Percentiles rank a stretch among this genome's conserved stretches.
phyloP scores from a whole-genome alignment of 2,888 invertebrate genomes.

The Drosophila leonis region DNA sequence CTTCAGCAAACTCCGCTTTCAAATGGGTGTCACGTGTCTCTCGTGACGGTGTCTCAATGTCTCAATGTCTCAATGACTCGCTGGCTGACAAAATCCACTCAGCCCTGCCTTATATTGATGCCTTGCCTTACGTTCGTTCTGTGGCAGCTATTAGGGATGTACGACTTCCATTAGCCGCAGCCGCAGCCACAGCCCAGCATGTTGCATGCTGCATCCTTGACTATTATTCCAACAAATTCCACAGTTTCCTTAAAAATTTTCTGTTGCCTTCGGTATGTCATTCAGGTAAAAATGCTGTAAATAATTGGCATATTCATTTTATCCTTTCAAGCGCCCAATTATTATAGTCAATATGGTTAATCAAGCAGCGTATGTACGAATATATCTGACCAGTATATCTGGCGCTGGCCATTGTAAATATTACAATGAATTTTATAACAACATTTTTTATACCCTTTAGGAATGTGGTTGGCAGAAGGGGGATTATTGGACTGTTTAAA shows the following conservation, averaged over 20 bases:
- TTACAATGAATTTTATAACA: conserved; percentile 15
- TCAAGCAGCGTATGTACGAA: no score
- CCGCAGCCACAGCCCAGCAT: conserved; percentile 12
- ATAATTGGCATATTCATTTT: conserved; percentile 45
- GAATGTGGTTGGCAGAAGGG: fast-evolving
- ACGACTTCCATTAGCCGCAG: conserved; percentile 25
- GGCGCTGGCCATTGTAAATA: neutral
- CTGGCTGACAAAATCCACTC: conserved; percentile 32
- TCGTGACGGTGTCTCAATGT: conserved; percentile 35
- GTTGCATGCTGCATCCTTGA: conserved; percentile 19
- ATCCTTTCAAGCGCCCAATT: conserved; percentile 26
- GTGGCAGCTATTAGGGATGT: conserved; percentile 37
- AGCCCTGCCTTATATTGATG: conserved; percentile 59
- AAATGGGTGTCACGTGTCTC: conserved; percentile 70
- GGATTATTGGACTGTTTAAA: neutral
- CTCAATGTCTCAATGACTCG: conserved; percentile 7
- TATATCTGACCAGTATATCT: no score
- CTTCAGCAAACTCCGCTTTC: conserved; percentile 35
- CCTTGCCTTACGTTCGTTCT: conserved; percentile 30
- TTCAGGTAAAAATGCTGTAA: neutral
- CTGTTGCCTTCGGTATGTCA: conserved; percentile 9
- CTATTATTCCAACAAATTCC: conserved; percentile 11
- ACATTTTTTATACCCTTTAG: neutral
- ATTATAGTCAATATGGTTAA: conserved; percentile 43
- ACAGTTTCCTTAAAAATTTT: conserved; percentile 10